A percentile compares a stretch with the other conserved stretches of the same genome.
phyloP scores from a whole-genome alignment of 2,797 vertebrate genomes.

The Mallotus villosus region DNA sequence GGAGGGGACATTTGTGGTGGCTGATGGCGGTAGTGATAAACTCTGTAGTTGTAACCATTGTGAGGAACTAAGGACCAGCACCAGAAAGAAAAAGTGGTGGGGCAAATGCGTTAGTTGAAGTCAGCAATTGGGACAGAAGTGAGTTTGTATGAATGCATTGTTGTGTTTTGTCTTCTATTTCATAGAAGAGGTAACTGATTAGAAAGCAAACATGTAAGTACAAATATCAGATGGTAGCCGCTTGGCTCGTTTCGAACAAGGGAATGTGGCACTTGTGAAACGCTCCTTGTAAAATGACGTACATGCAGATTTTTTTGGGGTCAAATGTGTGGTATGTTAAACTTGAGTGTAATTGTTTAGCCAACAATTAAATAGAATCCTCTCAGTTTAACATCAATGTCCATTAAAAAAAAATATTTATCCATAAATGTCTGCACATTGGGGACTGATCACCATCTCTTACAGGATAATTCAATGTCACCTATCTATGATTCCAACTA shows the following conservation, averaged over 20 bases:
- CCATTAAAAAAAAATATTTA: background rate
- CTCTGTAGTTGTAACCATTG: conserved; percentile 77
- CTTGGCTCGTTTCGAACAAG: conserved; percentile 51
- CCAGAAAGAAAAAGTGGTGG: conserved; percentile 69
- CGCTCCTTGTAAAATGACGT: conserved; percentile 31
- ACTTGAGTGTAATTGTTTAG: conserved; percentile 13
- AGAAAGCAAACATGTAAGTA: conserved; percentile 48
- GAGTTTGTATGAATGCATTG: conserved; percentile 28
- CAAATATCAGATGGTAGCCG: conserved; percentile 25
- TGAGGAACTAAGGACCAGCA: conserved; percentile 69
- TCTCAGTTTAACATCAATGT: background rate
- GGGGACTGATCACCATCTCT: too few species aligned
- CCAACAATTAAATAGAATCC: background rate
- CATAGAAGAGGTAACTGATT: conserved; percentile 48
- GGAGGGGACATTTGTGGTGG: conserved; percentile 68
- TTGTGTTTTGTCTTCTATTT: conserved; percentile 16
- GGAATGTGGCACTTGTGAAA: conserved; percentile 49
- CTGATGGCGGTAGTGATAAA: conserved; percentile 72
- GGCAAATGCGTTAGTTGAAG: conserved; percentile 67
- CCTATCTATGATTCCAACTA: background rate
- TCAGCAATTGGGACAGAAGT: conserved; percentile 44
- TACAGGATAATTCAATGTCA: too few species aligned
- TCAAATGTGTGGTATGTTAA: conserved; percentile 14
- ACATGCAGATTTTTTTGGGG: conserved; percentile 44
- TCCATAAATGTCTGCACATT: too few species aligned